Conservation (phyloP, 2,113 vertebrate genomes). For the Erinaceus europaeus region DNA sequence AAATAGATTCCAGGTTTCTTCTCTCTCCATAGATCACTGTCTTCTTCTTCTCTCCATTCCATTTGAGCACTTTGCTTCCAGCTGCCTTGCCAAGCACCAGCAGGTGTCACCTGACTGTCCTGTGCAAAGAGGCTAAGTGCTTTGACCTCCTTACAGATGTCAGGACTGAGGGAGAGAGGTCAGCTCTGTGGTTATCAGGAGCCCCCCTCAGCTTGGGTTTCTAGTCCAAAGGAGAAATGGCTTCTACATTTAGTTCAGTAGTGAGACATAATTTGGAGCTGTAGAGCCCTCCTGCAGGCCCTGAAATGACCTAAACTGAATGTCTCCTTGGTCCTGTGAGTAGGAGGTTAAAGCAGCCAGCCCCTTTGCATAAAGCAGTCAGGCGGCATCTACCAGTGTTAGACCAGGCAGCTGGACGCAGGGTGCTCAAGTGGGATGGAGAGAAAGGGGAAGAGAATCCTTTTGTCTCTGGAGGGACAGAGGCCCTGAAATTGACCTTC, state of each 20-base stretch:
- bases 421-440: no score
- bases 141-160: neutral
- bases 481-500: no score
- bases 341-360: no score
- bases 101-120: neutral
- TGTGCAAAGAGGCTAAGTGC: neutral
- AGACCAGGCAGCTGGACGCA: no score
- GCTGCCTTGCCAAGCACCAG: neutral
- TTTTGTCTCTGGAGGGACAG: no score
- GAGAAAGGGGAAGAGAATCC: no score
- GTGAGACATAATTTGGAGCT: neutral
- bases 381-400: no score
- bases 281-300: neutral
- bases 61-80: neutral
- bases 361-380: no score
- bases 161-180: neutral
- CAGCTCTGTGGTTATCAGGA: neutral
- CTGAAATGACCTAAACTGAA: no score
- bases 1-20: neutral
- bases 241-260: neutral
- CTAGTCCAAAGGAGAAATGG: neutral
- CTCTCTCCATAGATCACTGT: neutral
- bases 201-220: neutral
- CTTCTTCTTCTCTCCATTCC: neutral
- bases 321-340: no score